Conservation (phyloP, 2,888 invertebrate genomes). For the Endomychus coccineus region DNA sequence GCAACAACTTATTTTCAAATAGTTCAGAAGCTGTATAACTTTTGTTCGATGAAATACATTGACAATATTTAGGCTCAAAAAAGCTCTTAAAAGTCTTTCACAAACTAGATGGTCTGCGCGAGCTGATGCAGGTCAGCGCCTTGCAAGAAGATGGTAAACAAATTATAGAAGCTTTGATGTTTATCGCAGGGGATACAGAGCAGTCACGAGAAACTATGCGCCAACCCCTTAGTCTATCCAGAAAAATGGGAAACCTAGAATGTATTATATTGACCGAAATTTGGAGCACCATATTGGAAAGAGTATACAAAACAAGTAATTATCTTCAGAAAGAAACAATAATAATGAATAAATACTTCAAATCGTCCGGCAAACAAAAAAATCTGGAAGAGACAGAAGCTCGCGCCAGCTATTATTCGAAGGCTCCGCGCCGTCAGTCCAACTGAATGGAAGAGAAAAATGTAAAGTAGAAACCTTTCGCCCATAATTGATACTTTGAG, state of each 20-base stretch:
- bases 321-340: slow-evolving; percentile 22
- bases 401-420: slow-evolving; percentile 25
- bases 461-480: slow-evolving; percentile 23
- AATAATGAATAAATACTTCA: slow-evolving; percentile 22
- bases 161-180: slow-evolving; percentile 25
- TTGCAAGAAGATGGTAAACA: slow-evolving; percentile 24
- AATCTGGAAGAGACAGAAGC: slow-evolving; percentile 25
- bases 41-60: slow-evolving; percentile 24
- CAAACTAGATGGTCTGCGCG: slow-evolving; percentile 30
- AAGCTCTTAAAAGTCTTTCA: slow-evolving; percentile 24
- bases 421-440: slow-evolving; percentile 9
- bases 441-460: slow-evolving; percentile 24
- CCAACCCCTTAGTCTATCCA: slow-evolving; percentile 19
- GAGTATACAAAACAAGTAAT: slow-evolving; percentile 24
- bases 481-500: slow-evolving; percentile 25
- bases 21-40: slow-evolving; percentile 25
- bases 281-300: slow-evolving; percentile 20
- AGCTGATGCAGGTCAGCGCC: slow-evolving; percentile 25
- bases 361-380: slow-evolving; percentile 17
- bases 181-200: slow-evolving; percentile 24
- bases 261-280: slow-evolving; percentile 21
- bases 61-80: slow-evolving; percentile 25
- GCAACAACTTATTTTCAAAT: slow-evolving; percentile 26
- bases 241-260: slow-evolving; percentile 23
- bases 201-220: slow-evolving; percentile 26